Conservation (phyloP, 2,113 vertebrate species). For the Cinclus mexicanus region DNA sequence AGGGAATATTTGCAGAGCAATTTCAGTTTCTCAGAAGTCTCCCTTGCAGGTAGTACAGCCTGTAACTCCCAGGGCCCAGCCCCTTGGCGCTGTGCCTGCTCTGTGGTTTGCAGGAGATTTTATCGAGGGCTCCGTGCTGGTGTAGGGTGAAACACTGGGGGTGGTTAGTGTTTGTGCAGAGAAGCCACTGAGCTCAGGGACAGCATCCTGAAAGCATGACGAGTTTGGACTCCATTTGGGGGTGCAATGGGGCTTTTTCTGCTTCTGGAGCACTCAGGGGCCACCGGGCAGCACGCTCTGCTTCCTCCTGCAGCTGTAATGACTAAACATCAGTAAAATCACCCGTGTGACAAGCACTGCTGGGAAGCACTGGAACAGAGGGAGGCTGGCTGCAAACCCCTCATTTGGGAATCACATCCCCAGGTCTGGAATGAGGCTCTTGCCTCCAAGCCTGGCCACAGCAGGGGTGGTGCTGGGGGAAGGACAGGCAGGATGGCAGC, state of each 20-base stretch:
- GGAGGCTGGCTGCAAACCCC: background rate
- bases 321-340: background rate
- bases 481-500: background rate
- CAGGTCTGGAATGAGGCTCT: background rate
- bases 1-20: background rate
- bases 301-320: background rate
- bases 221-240: background rate
- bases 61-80: background rate
- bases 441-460: rapidly evolving
- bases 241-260: background rate
- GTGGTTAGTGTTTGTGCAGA: background rate
- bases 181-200: background rate
- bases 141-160: background rate
- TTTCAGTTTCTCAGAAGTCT: background rate
- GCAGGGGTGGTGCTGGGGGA: background rate
- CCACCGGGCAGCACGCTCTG: rapidly evolving
- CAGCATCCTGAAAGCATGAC: background rate
- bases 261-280: background rate
- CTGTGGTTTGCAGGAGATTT: background rate
- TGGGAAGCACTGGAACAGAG: background rate
- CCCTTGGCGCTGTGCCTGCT: background rate
- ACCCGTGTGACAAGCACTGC: rapidly evolving
- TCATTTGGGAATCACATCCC: background rate
- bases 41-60: background rate
- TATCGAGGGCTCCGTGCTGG: background rate